Conservation (phyloP, 1,140 invertebrate genomes). For the Carcinoscorpius rotundicauda region DNA sequence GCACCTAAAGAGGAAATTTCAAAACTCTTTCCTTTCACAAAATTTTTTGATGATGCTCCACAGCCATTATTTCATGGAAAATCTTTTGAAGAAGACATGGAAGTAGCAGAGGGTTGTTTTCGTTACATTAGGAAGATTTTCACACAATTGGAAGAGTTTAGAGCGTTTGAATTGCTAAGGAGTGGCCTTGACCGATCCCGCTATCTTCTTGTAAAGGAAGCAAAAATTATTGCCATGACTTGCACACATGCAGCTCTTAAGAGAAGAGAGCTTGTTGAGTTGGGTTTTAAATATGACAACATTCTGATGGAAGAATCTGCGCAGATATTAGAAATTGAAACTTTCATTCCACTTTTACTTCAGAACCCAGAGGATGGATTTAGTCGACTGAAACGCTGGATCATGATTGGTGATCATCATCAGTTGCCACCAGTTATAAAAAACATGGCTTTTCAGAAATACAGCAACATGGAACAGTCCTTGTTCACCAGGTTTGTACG, state of each 20-base stretch:
- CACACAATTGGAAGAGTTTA: slow-evolving; percentile 91
- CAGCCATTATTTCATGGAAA: slow-evolving; percentile 78
- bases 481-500: slow-evolving; percentile 93
- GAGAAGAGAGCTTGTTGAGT: slow-evolving; percentile 86
- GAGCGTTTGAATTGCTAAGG: slow-evolving; percentile 81
- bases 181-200: slow-evolving; percentile 90
- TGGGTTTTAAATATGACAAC: slow-evolving; percentile 96
- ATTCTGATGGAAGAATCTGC: slow-evolving; percentile 99
- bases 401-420: slow-evolving; percentile 99
- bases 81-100: slow-evolving; percentile 72
- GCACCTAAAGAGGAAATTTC: slow-evolving; percentile 4
- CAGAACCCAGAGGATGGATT: slow-evolving; percentile 95
- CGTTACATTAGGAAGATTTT: slow-evolving; percentile 93
- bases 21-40: slow-evolving; percentile 75
- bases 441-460: slow-evolving; percentile 99
- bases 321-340: slow-evolving; percentile 98
- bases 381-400: slow-evolving; percentile 96
- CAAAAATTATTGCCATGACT: slow-evolving; percentile 99
- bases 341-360: slow-evolving; percentile 92
- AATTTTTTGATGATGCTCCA: slow-evolving; percentile 83
- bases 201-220: slow-evolving; percentile 95
- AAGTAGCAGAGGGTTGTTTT: slow-evolving; percentile 86
- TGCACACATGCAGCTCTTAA: slow-evolving; percentile 98
- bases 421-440: slow-evolving; percentile 98
- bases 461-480: slow-evolving; percentile 99